phyloP scores from a whole-genome alignment of 2,113 vertebrate genomes.

The Eleginops maclovinus region DNA sequence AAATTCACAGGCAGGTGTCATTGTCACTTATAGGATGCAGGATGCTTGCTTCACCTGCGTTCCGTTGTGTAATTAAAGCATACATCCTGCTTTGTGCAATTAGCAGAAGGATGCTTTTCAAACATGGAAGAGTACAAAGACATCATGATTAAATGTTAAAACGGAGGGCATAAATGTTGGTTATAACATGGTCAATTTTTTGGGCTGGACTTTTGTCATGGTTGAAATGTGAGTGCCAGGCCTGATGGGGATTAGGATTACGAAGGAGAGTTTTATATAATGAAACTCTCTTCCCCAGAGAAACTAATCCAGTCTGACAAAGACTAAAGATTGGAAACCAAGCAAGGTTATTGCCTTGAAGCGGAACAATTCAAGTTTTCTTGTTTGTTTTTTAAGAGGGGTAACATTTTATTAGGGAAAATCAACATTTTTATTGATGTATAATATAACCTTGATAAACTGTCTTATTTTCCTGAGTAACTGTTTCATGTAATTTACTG shows the following conservation, averaged over 20 bases:
- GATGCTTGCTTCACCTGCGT: neutral
- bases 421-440: neutral
- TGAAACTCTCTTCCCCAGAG: neutral
- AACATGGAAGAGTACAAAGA: neutral
- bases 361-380: neutral
- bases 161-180: too few relatives aligned
- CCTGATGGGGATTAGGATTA: constrained; percentile 6
- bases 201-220: neutral
- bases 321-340: neutral
- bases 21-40: neutral
- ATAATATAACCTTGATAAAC: neutral
- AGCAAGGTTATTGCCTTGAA: neutral
- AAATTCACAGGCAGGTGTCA: neutral
- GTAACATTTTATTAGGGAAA: neutral
- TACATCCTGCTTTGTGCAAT: neutral
- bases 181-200: neutral
- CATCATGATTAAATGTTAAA: neutral
- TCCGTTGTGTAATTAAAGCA: neutral
- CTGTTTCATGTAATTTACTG: too few relatives aligned
- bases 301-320: neutral
- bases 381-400: neutral
- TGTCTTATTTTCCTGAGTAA: too few relatives aligned
- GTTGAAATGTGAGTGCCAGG: neutral
- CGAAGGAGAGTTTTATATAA: neutral
- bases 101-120: neutral